phyloP scores from a whole-genome alignment of 2,113 vertebrate species.

The Numenius arquata region DNA sequence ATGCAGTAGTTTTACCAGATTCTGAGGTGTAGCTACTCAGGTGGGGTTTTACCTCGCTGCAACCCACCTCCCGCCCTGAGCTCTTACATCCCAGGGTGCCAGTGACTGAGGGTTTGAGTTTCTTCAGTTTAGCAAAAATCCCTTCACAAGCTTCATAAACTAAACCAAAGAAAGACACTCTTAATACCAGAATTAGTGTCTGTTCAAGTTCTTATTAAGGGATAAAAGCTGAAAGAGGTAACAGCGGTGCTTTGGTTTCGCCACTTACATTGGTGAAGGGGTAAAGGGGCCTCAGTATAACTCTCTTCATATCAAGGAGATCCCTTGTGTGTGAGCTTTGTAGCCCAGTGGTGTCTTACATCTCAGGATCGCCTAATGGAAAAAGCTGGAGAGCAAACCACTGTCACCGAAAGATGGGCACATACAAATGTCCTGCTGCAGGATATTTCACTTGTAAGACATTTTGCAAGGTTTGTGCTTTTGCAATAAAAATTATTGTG shows the following conservation, averaged over 20 bases:
- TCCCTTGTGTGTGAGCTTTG: neutral
- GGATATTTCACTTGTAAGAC: neutral
- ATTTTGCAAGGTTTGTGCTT: neutral
- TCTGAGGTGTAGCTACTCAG: neutral
- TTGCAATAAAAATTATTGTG: neutral
- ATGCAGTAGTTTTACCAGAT: neutral
- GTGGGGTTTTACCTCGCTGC: neutral
- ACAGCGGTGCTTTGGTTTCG: neutral
- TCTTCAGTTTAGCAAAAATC: neutral
- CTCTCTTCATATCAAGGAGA: neutral
- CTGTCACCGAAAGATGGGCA: neutral
- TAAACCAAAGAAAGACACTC: neutral
- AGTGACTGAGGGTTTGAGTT: neutral
- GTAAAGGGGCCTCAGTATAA: neutral
- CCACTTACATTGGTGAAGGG: fast-evolving
- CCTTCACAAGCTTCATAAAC: neutral
- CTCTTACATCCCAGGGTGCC: neutral
- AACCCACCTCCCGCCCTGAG: neutral
- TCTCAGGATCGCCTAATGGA: neutral
- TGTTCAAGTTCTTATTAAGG: neutral
- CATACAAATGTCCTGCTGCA: neutral
- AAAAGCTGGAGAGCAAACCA: neutral
- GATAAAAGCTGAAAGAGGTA: neutral
- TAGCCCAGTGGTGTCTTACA: neutral
- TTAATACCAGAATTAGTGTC: neutral